Base-by-base conservation (phyloP, 1,140 invertebrate species). In the Tachypleus tridentatus region DNA sequence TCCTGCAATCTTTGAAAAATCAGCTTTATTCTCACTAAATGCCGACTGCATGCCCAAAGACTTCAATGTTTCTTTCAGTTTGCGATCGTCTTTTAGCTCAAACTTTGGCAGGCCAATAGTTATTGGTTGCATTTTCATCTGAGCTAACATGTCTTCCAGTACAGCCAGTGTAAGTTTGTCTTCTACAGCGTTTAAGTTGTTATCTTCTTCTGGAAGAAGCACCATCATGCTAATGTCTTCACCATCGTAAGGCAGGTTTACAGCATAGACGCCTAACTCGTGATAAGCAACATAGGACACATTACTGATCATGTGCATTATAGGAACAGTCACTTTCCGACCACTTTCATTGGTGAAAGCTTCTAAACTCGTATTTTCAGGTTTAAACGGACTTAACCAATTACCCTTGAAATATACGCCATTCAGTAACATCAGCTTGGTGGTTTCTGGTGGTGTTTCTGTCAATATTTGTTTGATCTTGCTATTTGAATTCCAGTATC, bases 181-280 rank as follows among this genome's bases (percentile, higher is more conserved):
- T 61, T 49, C 10, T 52, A 11, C 9, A 52, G 51, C 53, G 5
- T 50, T 11, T n/a, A 49, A 49, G 6, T 51, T n/a, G 29, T 61
- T 51, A 47, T 61, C 51, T n/a, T 51, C 4, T 11, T 9, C 29
- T 11, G 60, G 60, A 6, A 61, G 29, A 3, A 51, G 50, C 10
- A 61, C 51, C 4, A 61, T n/a, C 60, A 61, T 61, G 60, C 51
- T 61, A 11, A 61, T 53, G 5, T 61, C 5, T 4, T 61, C 60
- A 53, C 49, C 51, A 50, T 61, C 9, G 9, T 47, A 61, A 11
- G 48, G 53, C 5, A 29, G 29, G 29, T 29, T 29, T 29, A 52
- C 7, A 54, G 53, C 8, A 54, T 54, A 54, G n/a, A 54, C 8
- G n/a, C n/a, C 8, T n/a, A 54, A 8, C 8, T 9, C 53, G 8